Percentiles rank a stretch among this genome's conserved stretches.
phyloP scores from a whole-genome alignment of 2,888 invertebrate species.

The Tubiluchus corallicola region DNA sequence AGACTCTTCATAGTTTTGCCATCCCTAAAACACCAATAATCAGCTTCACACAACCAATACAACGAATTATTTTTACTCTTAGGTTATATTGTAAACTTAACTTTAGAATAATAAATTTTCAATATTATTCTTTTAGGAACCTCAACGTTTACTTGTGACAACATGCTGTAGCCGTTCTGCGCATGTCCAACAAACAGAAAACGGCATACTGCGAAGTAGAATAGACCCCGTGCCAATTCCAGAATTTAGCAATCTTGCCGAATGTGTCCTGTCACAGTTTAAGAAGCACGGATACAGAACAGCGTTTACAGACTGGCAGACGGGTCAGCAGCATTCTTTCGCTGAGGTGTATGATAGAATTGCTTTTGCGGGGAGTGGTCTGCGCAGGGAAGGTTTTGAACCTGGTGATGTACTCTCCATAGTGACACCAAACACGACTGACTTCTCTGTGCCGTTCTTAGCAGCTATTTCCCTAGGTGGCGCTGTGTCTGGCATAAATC shows the following conservation, averaged over 20 bases:
- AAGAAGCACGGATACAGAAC: neutral
- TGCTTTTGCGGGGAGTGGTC: neutral
- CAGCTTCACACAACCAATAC: too few species aligned
- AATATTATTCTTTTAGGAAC: too few species aligned
- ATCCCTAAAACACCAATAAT: too few species aligned
- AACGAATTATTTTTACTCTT: too few species aligned
- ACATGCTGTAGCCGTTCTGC: too few species aligned
- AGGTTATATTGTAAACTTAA: too few species aligned
- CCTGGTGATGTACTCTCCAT: slow-evolving; percentile 1
- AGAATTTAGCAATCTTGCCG: neutral
- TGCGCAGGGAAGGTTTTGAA: neutral
- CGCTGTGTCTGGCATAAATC: neutral
- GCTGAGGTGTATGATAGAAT: neutral
- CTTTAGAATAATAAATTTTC: too few species aligned
- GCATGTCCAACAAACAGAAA: too few species aligned
- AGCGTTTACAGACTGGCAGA: neutral
- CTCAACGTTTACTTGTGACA: too few species aligned
- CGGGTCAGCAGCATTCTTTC: neutral
- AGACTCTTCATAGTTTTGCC: too few species aligned
- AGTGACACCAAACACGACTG: neutral
- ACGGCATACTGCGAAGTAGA: too few species aligned
- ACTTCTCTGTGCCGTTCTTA: neutral
- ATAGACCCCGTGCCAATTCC: too few species aligned
- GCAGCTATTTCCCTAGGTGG: neutral
- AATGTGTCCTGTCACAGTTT: neutral